These are phyloP conservation scores for Apotomis betuletana DNA, from an alignment of 2,888 invertebrate species.

Conservation along the genomic window DNA sequence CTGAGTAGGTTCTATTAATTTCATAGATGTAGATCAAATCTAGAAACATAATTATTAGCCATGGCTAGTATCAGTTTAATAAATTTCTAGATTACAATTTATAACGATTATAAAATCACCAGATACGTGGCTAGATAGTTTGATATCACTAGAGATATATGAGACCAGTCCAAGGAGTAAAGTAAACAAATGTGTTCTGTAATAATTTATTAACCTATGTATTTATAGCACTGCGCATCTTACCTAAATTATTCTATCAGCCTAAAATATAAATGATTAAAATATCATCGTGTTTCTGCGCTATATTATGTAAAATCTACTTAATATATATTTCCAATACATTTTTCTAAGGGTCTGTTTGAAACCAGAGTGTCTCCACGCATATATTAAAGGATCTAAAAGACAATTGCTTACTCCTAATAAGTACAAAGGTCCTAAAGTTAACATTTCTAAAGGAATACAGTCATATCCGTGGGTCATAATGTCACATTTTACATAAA, in stretches of 20 bases:
- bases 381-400: constrained; percentile 84
- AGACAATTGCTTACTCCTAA: constrained; percentile 82
- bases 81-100: neutral
- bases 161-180: neutral
- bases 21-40: too few relatives aligned
- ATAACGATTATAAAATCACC: constrained; percentile 7
- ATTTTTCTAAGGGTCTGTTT: constrained; percentile 72
- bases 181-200: constrained; percentile 15
- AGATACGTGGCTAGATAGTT: constrained; percentile 2
- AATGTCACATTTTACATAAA: constrained; percentile 77
- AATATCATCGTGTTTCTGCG: neutral
- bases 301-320: constrained; percentile 21
- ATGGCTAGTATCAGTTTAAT: neutral
- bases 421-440: constrained; percentile 83
- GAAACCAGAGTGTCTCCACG: constrained; percentile 86
- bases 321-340: constrained; percentile 58
- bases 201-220: constrained; percentile 33
- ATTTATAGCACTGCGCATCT: neutral
- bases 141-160: constrained; percentile 12
- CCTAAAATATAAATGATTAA: neutral
- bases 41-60: neutral
- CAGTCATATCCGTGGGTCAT: constrained; percentile 70
- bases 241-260: neutral
- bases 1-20: too few relatives aligned
- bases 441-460: constrained; percentile 74